Evolutionary conservation across 1,140 invertebrate species (phyloP).

Genomic region (Drosophila punjabiensis): DNA sequence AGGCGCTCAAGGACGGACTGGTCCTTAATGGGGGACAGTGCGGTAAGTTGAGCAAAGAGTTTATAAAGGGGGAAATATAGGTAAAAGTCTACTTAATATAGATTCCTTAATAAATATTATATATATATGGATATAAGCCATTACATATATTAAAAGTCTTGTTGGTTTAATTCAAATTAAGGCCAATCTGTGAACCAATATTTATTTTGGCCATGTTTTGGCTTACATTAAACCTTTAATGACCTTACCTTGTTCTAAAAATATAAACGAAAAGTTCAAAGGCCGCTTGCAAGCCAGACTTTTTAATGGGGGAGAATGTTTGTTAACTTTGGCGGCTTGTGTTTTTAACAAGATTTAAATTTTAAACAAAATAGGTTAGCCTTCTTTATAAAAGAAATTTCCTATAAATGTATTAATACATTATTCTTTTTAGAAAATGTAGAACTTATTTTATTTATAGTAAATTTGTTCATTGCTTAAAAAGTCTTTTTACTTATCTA

Average conservation of each 20-base stretch:
- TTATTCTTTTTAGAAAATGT: too few relatives aligned
- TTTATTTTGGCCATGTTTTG: background rate
- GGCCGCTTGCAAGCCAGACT: background rate
- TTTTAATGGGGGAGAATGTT: background rate
- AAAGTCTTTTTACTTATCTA: too few relatives aligned
- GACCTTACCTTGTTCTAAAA: constrained; percentile 14
- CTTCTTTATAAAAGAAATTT: too few relatives aligned
- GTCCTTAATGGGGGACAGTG: constrained; percentile 62
- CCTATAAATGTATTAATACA: background rate
- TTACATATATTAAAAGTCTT: background rate
- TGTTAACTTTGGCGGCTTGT: background rate
- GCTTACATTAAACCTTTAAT: background rate
- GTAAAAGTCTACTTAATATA: background rate
- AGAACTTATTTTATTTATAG: too few relatives aligned
- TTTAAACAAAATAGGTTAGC: background rate
- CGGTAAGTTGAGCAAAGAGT: constrained; percentile 48
- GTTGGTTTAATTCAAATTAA: constrained; percentile 2
- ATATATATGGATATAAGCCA: background rate
- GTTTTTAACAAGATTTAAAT: background rate
- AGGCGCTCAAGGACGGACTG: constrained; percentile 55
- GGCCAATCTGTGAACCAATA: background rate
- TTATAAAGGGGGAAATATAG: background rate
- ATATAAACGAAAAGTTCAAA: constrained; percentile 12
- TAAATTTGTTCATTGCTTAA: background rate
- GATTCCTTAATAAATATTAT: background rate